These are phyloP conservation scores for Callocephalon fimbriatum DNA, from an alignment of 2,113 vertebrate genomes.

Conservation along the genomic window DNA sequence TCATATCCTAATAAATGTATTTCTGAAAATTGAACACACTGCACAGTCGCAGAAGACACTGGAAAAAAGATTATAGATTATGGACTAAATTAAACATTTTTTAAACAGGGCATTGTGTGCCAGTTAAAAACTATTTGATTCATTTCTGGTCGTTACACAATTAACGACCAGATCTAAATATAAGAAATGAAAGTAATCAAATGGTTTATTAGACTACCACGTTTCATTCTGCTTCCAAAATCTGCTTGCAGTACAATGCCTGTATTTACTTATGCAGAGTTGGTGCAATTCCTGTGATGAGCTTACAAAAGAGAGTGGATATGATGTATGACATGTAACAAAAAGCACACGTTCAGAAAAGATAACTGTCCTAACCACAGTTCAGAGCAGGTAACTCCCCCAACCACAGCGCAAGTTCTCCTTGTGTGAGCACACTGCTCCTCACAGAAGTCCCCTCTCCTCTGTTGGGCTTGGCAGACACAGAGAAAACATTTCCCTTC, in stretches of 20 bases:
- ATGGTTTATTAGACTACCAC: not conserved
- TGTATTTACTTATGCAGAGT: not conserved
- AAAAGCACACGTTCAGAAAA: accelerated
- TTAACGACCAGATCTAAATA: not conserved
- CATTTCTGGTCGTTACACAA: not conserved
- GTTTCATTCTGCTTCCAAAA: not conserved
- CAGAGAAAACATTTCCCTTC: not conserved
- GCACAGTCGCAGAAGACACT: not conserved
- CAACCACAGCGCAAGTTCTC: not conserved
- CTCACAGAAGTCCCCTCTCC: not conserved
- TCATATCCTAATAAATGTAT: not conserved
- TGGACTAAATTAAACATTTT: not conserved
- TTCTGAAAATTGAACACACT: not conserved
- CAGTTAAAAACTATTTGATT: not conserved
- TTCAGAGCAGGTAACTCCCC: not conserved
- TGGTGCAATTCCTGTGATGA: not conserved
- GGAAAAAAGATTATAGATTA: not conserved
- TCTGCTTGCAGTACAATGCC: not conserved
- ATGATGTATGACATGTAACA: accelerated
- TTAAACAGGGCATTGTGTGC: not conserved
- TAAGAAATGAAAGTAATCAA: not conserved
- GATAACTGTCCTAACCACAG: not conserved
- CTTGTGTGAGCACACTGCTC: not conserved
- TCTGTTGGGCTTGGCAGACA: not conserved
- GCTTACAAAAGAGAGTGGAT: not conserved